Conservation (phyloP, 2,113 vertebrate genomes). For the Sylvietta virens region DNA sequence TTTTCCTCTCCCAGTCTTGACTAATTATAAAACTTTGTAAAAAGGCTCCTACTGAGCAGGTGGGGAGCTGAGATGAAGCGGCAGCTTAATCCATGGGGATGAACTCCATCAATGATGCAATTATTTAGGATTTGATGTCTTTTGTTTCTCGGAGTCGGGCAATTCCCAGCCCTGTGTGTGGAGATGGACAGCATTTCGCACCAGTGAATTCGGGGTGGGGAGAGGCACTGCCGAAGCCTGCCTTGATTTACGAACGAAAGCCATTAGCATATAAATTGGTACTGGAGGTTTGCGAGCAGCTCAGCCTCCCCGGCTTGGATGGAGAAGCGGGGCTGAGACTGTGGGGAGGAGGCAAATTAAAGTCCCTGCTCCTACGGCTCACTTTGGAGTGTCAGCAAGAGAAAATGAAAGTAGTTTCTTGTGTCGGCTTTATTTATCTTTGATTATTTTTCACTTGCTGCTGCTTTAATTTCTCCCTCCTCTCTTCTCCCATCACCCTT, state of each 20-base stretch:
- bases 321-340: not conserved
- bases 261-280: slow-evolving; percentile 69
- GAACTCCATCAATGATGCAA: slow-evolving; percentile 44
- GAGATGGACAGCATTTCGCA: not conserved
- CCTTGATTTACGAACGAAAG: slow-evolving; percentile 38
- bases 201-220: not conserved
- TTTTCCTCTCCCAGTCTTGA: not conserved
- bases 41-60: not conserved
- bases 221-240: not conserved
- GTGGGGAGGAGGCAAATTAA: slow-evolving; percentile 38
- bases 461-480: not conserved
- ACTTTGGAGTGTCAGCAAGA: not conserved
- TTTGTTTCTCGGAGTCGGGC: not conserved
- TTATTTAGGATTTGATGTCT: slow-evolving; percentile 42
- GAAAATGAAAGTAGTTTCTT: slow-evolving; percentile 38
- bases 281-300: not conserved
- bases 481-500: not conserved
- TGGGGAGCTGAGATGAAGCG: slow-evolving; percentile 14
- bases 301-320: not conserved
- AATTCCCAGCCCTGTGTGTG: not conserved
- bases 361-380: not conserved
- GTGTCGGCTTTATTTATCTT: slow-evolving; percentile 23
- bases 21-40: not conserved
- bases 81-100: slow-evolving; percentile 8
- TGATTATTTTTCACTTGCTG: not conserved